Evolutionary conservation across 1,140 invertebrate species (phyloP), one percentile per base, ranked within the genome.

Genomic region (Caligus rogercresseyi): DNA sequence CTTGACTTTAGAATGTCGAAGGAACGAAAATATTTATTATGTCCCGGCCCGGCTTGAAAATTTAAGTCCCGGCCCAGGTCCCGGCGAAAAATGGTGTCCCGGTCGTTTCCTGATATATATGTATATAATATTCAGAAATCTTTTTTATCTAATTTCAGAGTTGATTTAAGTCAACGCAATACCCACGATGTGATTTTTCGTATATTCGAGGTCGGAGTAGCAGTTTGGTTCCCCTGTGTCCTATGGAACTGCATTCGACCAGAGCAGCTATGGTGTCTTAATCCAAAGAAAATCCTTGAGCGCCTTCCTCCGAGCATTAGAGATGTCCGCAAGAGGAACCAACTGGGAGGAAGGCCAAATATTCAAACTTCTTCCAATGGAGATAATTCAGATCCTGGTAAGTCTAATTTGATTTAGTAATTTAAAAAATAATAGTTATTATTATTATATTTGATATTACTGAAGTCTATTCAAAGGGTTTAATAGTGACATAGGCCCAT

Each of bases 161-260:
- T 93, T 56, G 87, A 87, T 25, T 78, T 93, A 7, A 79, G 86
- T 63, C 89, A 85, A 18, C 81, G 88, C 67, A 94, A 93, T 75
- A 87, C 84, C 79, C 86, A 92, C 74, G 87, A 91, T 73, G 78
- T 94, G 65, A 80, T 90, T 63, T 93, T 93, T 73, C 83, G 87
- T 19, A 78, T 90, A 52, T 85, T 87, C 56, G 90, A 94, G 79
- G 85, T 93, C 67, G 89, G 88, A n/a, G 87, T 92, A 55, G 86
- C 85, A 64, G 72, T 94, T 66, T 94, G 90, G 89, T 93, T 93
- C 74, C 89, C 89, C 1, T 93, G 89, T 75, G 86, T 87, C 15
- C 77, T 94, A 23, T 94, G 90, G 90, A 94, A 94, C 74, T 92
- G 86, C 68, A 89, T 72, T 65, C 78, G 80, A 62, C 89, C 89